Conservation (phyloP, 1,140 invertebrate species). For the Drosophila parvula region DNA sequence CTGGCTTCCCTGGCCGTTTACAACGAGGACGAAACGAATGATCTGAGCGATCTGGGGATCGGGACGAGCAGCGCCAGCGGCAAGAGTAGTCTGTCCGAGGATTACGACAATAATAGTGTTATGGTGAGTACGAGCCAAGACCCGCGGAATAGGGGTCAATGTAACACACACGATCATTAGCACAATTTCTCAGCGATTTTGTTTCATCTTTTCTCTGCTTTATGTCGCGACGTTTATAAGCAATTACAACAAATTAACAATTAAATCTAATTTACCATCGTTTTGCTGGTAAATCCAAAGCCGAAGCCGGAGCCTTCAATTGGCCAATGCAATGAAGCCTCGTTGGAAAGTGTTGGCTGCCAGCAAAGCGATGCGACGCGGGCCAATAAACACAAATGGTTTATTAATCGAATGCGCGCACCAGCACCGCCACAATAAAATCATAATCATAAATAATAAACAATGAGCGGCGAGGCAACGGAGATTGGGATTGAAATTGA, state of each 20-base stretch:
- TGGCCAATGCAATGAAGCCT: slow-evolving; percentile 12
- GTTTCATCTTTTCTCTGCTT: slow-evolving; percentile 22
- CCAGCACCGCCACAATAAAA: slow-evolving; percentile 48
- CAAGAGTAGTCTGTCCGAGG: slow-evolving; percentile 89
- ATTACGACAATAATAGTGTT: slow-evolving; percentile 89
- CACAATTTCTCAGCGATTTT: slow-evolving; percentile 30
- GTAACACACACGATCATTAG: slow-evolving; percentile 29
- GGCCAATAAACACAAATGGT: slow-evolving; percentile 75
- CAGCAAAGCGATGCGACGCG: slow-evolving; percentile 46
- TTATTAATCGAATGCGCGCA: slow-evolving; percentile 70
- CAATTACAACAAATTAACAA: slow-evolving; percentile 70
- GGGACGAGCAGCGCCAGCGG: slow-evolving; percentile 90
- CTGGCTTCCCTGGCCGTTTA: slow-evolving; percentile 88
- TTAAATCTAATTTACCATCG: slow-evolving; percentile 64
- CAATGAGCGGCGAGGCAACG: slow-evolving; percentile 14
- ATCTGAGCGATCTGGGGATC: slow-evolving; percentile 92
- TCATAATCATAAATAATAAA: slow-evolving; percentile 47
- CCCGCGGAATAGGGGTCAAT: slow-evolving; percentile 18
- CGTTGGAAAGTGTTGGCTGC: slow-evolving; percentile 69
- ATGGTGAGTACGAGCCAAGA: slow-evolving; percentile 85
- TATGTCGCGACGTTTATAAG: slow-evolving; percentile 52
- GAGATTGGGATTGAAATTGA: slow-evolving; percentile 56
- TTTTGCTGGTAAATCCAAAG: slow-evolving; percentile 21
- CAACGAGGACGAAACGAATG: slow-evolving; percentile 91
- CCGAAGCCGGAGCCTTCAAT: slow-evolving; percentile 30